Percentiles rank a stretch among this genome's conserved stretches.
Evolutionary conservation across 2,797 vertebrate genomes (phyloP).

Genomic region (Rhinophrynus dorsalis): DNA sequence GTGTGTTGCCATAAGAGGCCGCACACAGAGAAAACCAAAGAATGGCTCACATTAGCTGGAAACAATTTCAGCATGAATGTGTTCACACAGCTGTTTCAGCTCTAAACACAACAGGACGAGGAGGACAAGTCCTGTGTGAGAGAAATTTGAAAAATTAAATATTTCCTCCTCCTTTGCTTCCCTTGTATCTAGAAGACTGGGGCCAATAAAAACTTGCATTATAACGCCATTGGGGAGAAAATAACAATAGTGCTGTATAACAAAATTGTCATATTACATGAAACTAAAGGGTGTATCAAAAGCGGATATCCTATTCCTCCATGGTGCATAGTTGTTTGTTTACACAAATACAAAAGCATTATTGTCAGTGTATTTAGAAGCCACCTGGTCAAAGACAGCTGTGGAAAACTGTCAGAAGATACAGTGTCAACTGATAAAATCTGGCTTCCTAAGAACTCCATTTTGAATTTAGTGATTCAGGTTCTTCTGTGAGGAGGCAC

Average conservation of each 20-base stretch:
- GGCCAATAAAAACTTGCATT: slow-evolving; percentile 30
- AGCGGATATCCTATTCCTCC: too few relatives aligned
- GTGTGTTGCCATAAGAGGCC: too few relatives aligned
- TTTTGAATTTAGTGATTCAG: too few relatives aligned
- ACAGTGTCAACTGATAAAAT: too few relatives aligned
- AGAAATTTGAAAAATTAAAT: background rate
- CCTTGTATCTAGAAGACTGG: background rate
- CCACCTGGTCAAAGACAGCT: background rate
- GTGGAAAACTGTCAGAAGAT: too few relatives aligned
- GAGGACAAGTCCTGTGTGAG: background rate
- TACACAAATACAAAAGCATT: too few relatives aligned
- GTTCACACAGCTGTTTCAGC: slow-evolving; percentile 6
- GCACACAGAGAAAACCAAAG: slow-evolving; percentile 19
- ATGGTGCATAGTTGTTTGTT: too few relatives aligned
- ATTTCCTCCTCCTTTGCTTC: background rate
- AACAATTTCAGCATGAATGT: background rate
- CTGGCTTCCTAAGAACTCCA: too few relatives aligned
- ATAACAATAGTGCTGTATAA: background rate
- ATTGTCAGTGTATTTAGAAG: background rate
- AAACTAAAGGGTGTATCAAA: background rate
- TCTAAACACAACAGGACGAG: background rate
- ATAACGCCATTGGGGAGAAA: background rate
- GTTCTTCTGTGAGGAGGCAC: too few relatives aligned
- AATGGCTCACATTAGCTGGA: slow-evolving; percentile 2
- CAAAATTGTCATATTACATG: too few relatives aligned